A percentile compares a stretch with the other conserved stretches of the same genome.
Evolutionary conservation across 1,140 invertebrate genomes (phyloP).

Genomic region (Drosophila asahinai): DNA sequence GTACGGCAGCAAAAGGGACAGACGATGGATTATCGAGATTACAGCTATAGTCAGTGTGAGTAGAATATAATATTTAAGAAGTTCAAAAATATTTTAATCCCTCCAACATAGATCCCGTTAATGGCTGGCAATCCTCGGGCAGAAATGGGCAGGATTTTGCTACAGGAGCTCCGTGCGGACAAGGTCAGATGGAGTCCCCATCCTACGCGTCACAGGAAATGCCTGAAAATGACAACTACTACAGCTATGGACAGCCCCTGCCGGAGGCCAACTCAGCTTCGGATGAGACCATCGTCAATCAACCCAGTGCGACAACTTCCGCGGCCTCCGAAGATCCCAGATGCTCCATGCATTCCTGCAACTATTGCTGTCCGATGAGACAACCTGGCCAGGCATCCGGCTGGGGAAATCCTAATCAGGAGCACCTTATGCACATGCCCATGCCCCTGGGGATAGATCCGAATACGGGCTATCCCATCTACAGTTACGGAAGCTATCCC

Average conservation of each 20-base stretch:
- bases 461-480: not conserved
- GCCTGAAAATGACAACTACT: conserved; percentile 1
- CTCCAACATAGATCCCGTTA: not conserved
- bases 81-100: not conserved
- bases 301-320: not conserved
- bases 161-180: not conserved
- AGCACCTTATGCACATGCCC: not conserved
- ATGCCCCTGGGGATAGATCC: conserved; percentile 16
- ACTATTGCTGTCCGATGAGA: not conserved
- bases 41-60: conserved; percentile 30
- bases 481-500: not conserved
- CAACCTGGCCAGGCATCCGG: not conserved
- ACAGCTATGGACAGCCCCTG: conserved; percentile 1
- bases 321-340: not conserved
- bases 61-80: not conserved
- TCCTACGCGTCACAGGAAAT: not conserved
- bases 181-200: not conserved
- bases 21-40: conserved; percentile 17
- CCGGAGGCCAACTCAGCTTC: not conserved
- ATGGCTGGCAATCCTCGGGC: conserved; percentile 4
- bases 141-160: not conserved
- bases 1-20: not conserved
- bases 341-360: conserved; percentile 10
- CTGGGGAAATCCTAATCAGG: not conserved
- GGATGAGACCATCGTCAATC: conserved; percentile 35